Percentiles rank a stretch among this genome's conserved stretches.
Conservation (phyloP, 92 coral and sea anemone species). For the Porites divaricata region DNA sequence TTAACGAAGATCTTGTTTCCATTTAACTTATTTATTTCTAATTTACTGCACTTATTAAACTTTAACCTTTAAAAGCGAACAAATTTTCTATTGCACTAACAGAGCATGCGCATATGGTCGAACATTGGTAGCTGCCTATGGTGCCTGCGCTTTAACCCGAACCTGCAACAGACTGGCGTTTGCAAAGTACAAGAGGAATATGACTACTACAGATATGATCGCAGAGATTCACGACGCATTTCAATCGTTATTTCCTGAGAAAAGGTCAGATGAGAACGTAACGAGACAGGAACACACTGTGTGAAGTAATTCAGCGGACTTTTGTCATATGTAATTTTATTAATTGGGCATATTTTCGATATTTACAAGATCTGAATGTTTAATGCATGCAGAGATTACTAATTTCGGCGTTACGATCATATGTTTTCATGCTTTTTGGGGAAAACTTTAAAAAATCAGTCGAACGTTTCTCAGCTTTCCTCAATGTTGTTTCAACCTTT, state of each 20-base stretch:
- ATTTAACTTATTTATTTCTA: too few species aligned
- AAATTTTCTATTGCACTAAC: conserved; percentile 25
- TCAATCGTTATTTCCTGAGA: conserved; percentile 73
- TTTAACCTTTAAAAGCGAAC: neutral
- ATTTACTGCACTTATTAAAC: too few species aligned
- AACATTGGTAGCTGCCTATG: conserved; percentile 90
- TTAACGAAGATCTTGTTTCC: too few species aligned
- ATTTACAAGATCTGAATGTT: too few species aligned
- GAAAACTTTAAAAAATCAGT: too few species aligned
- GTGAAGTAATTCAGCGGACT: neutral
- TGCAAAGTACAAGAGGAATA: conserved; percentile 77
- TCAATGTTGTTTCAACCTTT: too few species aligned
- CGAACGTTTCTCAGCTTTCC: too few species aligned
- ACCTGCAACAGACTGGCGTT: conserved; percentile 91
- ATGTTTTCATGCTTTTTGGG: too few species aligned
- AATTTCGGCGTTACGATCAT: too few species aligned
- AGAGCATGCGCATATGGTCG: conserved; percentile 53
- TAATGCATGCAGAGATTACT: too few species aligned
- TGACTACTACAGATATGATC: conserved; percentile 95
- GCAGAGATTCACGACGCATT: conserved; percentile 89
- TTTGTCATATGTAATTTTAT: neutral
- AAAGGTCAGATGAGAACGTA: conserved; percentile 23
- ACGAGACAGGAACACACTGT: conserved; percentile 44
- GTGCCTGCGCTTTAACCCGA: conserved; percentile 93
- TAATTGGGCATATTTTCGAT: too few species aligned